Evolutionary conservation across 1,140 invertebrate genomes (phyloP), one percentile per base, ranked within the genome.

Genomic region (Eurytemora carolleeae): DNA sequence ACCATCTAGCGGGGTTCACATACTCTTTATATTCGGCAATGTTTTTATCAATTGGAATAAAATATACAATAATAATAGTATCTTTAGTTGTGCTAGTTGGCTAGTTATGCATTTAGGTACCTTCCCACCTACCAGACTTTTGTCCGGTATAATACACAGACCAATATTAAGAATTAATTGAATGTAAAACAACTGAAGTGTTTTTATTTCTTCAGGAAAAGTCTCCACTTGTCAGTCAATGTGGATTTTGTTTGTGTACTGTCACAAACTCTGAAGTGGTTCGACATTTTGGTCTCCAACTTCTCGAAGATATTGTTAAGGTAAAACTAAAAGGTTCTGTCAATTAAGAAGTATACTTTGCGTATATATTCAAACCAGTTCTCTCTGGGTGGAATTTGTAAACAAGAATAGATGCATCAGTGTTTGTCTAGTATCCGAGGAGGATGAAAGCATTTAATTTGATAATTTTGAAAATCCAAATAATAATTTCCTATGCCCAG

Each of bases 271-370:
- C 83, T 22, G 78, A 83, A 24, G 79, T 86, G 57, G 81, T 87
- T 0, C 79, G 86, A 54, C 86, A 89, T 73, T 90, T 92, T 75
- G 89, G 88, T 0, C 72, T 92, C 0, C 87, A 92, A 67, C 70
- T 92, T 1, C 84, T 92, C 77, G 88, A 93, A 70, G 82, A 92
- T 68, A 87, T 84, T 65, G 82, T 93, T 1, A 92, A 89, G 74
- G 91, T 87, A 69, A 78, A 84, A 24, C 92, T 88, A 88, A 87
- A 86, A 59, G 82, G 84, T 66, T 84, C 92, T 60, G 81, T 81
- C 1, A 83, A 87, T 65, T 78, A 80, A 58, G 85, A 91, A 68
- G 92, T 90, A 70, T 75, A 88, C 31, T 87, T 85, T 66, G 87
- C 92, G 61, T 91, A 91, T 74, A 80, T 81, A 71, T 64, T 53